These are phyloP conservation scores for Paguma larvata DNA, from an alignment of 2,797 vertebrate species.

Conservation along the genomic window DNA sequence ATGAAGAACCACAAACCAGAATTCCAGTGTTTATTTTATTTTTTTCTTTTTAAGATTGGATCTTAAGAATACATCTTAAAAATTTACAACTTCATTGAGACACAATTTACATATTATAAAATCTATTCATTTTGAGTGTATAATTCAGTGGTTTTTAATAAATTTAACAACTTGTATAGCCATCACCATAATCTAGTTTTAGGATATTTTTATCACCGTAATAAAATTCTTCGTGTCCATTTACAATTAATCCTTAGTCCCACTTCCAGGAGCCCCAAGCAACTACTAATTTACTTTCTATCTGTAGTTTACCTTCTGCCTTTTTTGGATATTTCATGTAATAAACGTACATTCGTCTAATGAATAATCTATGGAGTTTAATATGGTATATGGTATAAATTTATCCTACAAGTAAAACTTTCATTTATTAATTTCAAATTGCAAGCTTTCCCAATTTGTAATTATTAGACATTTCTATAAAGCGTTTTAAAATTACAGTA, in stretches of 20 bases:
- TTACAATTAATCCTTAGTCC: neutral
- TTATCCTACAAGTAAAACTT: constrained; percentile 12
- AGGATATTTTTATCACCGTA: neutral
- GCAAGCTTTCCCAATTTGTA: neutral
- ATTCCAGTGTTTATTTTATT: neutral
- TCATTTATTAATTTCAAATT: constrained; percentile 2
- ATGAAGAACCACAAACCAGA: neutral
- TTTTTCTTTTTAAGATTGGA: neutral
- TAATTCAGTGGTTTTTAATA: neutral
- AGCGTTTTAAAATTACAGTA: neutral
- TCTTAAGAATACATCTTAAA: neutral
- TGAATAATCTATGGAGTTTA: neutral
- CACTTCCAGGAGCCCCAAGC: neutral
- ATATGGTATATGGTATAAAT: neutral
- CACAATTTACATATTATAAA: neutral
- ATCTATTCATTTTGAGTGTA: neutral
- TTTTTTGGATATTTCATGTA: neutral
- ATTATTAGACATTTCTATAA: constrained; percentile 9
- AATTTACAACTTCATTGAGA: neutral
- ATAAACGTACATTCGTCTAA: neutral
- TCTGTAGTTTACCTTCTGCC: neutral
- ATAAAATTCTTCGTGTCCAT: neutral
- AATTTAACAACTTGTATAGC: neutral
- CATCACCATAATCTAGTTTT: neutral
- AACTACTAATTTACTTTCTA: neutral